These are phyloP conservation scores for Triplophysa dalaica DNA, from an alignment of 2,113 vertebrate species.

Conservation along the genomic window DNA sequence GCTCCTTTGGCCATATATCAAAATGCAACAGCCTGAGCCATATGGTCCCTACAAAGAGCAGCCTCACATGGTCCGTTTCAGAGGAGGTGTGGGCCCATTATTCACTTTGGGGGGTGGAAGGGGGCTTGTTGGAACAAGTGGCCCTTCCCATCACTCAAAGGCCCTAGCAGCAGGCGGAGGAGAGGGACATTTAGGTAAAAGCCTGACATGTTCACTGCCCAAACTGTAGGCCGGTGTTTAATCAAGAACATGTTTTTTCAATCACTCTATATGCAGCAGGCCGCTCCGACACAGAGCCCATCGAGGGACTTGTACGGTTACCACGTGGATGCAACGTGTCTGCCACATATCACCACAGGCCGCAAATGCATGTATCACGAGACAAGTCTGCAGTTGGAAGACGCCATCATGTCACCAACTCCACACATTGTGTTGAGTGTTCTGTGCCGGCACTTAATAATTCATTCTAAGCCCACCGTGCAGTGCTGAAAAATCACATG, in stretches of 20 bases:
- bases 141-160: slow-evolving; percentile 46
- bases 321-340: slow-evolving; percentile 57
- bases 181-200: slow-evolving; percentile 40
- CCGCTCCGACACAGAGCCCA: slow-evolving; percentile 53
- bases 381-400: slow-evolving; percentile 27
- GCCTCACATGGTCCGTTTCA: slow-evolving; percentile 18
- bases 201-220: slow-evolving; percentile 41
- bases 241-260: slow-evolving; percentile 67
- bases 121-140: slow-evolving; percentile 45
- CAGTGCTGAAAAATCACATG: slow-evolving; percentile 27
- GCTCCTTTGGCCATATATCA: slow-evolving; percentile 33
- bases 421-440: slow-evolving; percentile 32
- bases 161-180: slow-evolving; percentile 9
- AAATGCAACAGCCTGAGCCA: slow-evolving; percentile 19
- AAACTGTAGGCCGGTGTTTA: slow-evolving; percentile 53
- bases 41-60: slow-evolving; percentile 43
- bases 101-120: slow-evolving; percentile 51
- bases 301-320: slow-evolving; percentile 45
- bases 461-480: slow-evolving; percentile 20
- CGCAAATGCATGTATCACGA: slow-evolving; percentile 28
- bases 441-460: slow-evolving; percentile 28
- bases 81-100: slow-evolving; percentile 40
- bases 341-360: slow-evolving; percentile 53
- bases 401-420: slow-evolving; percentile 45
- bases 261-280: slow-evolving; percentile 56